phyloP scores from a whole-genome alignment of 2,113 vertebrate genomes.

The Rhombomys opimus region DNA sequence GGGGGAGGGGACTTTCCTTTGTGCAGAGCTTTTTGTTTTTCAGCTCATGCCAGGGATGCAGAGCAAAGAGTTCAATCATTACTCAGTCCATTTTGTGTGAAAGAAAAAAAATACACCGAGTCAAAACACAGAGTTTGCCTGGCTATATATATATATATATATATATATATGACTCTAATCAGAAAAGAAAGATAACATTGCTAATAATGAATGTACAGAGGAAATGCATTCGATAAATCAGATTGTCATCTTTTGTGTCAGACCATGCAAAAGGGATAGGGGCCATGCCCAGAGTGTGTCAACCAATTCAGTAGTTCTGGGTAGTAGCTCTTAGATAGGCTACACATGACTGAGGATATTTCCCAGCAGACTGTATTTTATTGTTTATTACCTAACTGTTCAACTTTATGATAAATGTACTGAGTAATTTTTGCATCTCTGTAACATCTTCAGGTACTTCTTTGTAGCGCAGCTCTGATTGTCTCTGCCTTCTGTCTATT shows the following conservation, averaged over 20 bases:
- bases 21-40: constrained; percentile 32
- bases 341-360: not conserved
- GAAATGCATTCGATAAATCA: constrained; percentile 57
- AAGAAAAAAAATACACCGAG: not conserved
- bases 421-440: not conserved
- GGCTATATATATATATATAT: not conserved
- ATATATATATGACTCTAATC: constrained; percentile 69
- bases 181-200: constrained; percentile 66
- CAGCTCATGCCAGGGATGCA: not conserved
- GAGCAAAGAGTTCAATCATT: constrained; percentile 32
- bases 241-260: constrained; percentile 70
- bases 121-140: not conserved
- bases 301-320: constrained; percentile 28
- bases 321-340: constrained; percentile 26
- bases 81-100: not conserved
- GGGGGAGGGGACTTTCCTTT: constrained; percentile 64
- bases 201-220: constrained; percentile 44
- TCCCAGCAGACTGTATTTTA: constrained; percentile 45
- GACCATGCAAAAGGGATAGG: not conserved
- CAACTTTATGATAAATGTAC: not conserved
- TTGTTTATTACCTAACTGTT: not conserved
- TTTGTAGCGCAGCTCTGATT: not conserved
- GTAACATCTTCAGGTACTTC: not conserved
- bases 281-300: constrained; percentile 3
- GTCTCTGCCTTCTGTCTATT: not conserved